Base-by-base conservation (phyloP, 2,888 invertebrate species). In the Seira sanloemensis region DNA sequence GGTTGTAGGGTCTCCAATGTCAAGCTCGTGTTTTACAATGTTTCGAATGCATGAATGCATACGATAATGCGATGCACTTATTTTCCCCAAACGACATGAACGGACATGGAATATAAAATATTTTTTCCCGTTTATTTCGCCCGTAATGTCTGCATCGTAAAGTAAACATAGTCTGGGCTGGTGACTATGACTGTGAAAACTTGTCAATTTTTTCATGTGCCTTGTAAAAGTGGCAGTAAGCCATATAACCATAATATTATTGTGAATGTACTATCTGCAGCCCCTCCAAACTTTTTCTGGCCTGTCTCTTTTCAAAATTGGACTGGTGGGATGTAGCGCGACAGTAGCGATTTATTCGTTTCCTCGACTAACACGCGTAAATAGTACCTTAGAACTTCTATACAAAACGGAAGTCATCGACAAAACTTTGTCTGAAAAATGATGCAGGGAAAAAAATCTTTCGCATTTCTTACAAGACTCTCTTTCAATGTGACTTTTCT, bases 281-380 rank as follows among this genome's bases (percentile, higher is more conserved):
- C 37, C 37, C 12, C 58, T 58, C 58, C 58, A n/a, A n/a, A 67
- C 21, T 27, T 72, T 27, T 65, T 46, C n/a, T n/a, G n/a, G n/a
- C n/a, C 37, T 62, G 74, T 75, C 54, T 54, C 76, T 46, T 26
- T 82, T 77, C 71, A 82, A 82, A 77, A 82, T 82, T 82, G 82
- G 72, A 76, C 82, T 54, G 65, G 19, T 66, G 82, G 82, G 77
- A 82, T 77, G 26, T 25, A 19, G 72, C 71, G 72, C 76, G 82
- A 77, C 82, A 77, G 72, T 54, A 73, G 37, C 68, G n/a, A 77
- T 82, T 82, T 82, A 46, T 77, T 66, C 27, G 72, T 19, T 25
- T 26, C 54, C 12, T 65, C 37, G 37, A 12, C 7, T 37, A 9
- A 37, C 37, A 37, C 12, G 37, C 37, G 37, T 37, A 37, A 37